Evolutionary conservation across 2,797 vertebrate genomes (phyloP), one percentile per base, ranked within the genome.

Genomic region (Paedocypris micromegethes): DNA sequence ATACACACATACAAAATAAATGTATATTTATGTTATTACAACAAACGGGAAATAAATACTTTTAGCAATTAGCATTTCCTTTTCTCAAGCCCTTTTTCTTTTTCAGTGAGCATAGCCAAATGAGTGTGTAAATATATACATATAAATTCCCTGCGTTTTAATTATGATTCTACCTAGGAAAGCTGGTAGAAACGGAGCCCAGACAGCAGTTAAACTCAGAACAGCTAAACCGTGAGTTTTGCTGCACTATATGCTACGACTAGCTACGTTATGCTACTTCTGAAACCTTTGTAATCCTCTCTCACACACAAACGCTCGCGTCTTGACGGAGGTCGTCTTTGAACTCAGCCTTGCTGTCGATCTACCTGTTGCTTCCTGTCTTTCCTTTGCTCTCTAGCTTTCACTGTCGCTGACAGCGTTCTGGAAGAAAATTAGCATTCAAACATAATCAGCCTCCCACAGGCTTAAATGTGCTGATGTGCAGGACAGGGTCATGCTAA

Each of bases 401-500:
- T 73, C 73, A 52, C 66, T 69, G 70, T 74, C 73, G 54, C 55
- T 84, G 80, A 85, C 80, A 86, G 82, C 77, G 67, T 73, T 78
- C 66, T 73, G 81, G 83, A 82, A 75, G 81, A 80, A 87, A 86
- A 88, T 89, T 86, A 86, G 84, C 83, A 83, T 85, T 79, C 82
- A 78, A 81, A 82, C 83, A 81, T 86, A 85, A 88, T 89, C 88
- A 88, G 85, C 85, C 81, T 87, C 83, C 83, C 75, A 78, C 82
- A 82, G 82, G 73, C 76, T 78, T 75, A 79, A 88, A 88, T 86
- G 82, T 88, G 86, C 87, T 88, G 86, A 88, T 82, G 81, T 84
- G 83, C 79, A 86, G 85, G 82, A 86, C 82, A 58, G 81, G 83
- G 84, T 86, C 83, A 83, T 81, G 83, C 82, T 89, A 87, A 88